Evolutionary conservation across 2,797 vertebrate species (phyloP).

Genomic region (Lepilemur septentrionalis): DNA sequence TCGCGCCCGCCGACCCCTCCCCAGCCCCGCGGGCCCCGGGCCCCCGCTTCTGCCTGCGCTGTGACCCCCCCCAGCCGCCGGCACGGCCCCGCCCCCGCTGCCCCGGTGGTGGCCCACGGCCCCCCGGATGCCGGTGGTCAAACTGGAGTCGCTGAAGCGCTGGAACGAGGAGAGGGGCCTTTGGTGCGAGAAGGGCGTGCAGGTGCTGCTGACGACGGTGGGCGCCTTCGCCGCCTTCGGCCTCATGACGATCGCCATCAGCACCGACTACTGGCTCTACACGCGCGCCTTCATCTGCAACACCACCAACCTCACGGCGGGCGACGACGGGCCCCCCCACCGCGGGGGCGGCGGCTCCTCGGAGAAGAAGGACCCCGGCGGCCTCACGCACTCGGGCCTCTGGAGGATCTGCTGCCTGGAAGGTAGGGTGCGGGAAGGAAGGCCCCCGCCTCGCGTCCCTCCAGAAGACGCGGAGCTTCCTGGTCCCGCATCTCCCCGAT

Average conservation of each 20-base stretch:
- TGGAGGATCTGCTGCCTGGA: slow-evolving; percentile 97
- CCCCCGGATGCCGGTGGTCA: slow-evolving; percentile 78
- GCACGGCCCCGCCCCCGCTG: slow-evolving; percentile 76
- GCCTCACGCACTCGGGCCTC: slow-evolving; percentile 94
- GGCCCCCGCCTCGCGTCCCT: neutral
- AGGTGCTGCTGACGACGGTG: slow-evolving; percentile 95
- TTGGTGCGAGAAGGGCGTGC: slow-evolving; percentile 97
- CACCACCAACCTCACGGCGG: slow-evolving; percentile 89
- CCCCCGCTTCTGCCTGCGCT: slow-evolving; percentile 42
- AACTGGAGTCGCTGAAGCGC: slow-evolving; percentile 85
- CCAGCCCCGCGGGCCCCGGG: neutral
- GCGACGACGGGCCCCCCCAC: slow-evolving; percentile 88
- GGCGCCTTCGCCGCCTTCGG: slow-evolving; percentile 96
- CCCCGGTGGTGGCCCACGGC: slow-evolving; percentile 80
- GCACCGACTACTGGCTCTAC: slow-evolving; percentile 98
- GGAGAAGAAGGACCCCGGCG: slow-evolving; percentile 92
- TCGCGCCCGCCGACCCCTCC: neutral
- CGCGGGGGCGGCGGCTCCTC: slow-evolving; percentile 43
- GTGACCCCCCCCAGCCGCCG: slow-evolving; percentile 66
- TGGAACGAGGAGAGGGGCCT: slow-evolving; percentile 88
- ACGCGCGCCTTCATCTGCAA: slow-evolving; percentile 95
- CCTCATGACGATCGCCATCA: slow-evolving; percentile 97
- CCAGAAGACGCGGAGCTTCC: neutral
- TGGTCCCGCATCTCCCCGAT: accelerated
- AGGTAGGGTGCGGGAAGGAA: slow-evolving; percentile 83